Conservation (phyloP, 37 sponge, comb jelly and placozoan genomes). For the Agelas oroides region DNA sequence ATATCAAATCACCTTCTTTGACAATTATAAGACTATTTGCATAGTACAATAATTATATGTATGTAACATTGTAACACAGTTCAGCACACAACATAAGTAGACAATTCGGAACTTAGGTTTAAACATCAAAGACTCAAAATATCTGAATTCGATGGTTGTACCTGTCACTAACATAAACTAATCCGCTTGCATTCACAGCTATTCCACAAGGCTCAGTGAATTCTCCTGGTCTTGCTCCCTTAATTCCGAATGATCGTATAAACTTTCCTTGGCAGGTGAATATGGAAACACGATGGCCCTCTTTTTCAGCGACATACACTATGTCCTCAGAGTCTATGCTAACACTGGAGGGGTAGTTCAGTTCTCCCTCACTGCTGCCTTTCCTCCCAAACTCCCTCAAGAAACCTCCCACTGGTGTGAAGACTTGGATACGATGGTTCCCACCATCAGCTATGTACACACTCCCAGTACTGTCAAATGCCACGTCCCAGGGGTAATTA, state of each 20-base stretch:
- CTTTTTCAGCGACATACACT: constrained; percentile 48
- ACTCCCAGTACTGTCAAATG: constrained; percentile 48
- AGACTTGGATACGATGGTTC: constrained; percentile 69
- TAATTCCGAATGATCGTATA: constrained; percentile 40
- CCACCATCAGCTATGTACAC: constrained; percentile 59
- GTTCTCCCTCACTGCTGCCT: background rate
- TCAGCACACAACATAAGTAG: too few species aligned
- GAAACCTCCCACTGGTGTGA: constrained; percentile 36
- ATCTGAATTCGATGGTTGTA: too few species aligned
- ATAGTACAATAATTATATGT: too few species aligned
- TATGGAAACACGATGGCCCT: constrained; percentile 18
- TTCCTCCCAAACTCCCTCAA: constrained; percentile 20
- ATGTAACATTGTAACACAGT: too few species aligned
- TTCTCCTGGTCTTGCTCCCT: constrained; percentile 36
- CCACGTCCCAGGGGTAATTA: constrained; percentile 44
- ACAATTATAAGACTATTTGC: too few species aligned
- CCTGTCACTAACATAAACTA: constrained; percentile 62
- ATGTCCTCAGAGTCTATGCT: constrained; percentile 13
- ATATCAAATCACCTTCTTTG: too few species aligned
- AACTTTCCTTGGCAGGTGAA: constrained; percentile 53
- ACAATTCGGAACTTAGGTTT: too few species aligned
- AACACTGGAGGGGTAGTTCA: constrained; percentile 1
- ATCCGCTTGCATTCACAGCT: constrained; percentile 44
- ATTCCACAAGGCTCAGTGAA: constrained; percentile 46
- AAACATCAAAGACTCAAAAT: too few species aligned